Conservation (phyloP, 2,797 vertebrate species). For the Tamandua tetradactyla region DNA sequence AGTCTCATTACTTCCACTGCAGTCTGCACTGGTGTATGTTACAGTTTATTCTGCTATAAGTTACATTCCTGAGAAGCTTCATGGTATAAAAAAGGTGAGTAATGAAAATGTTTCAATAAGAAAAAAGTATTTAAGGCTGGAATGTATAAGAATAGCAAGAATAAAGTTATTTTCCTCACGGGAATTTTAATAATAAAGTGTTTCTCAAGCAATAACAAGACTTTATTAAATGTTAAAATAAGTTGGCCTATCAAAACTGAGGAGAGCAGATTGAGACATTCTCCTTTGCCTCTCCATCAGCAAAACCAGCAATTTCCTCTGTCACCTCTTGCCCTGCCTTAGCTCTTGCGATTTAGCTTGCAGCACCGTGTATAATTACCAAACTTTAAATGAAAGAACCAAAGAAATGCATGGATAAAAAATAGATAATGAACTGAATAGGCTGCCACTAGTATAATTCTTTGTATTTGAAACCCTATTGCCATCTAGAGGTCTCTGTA, state of each 20-base stretch:
- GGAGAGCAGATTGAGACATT: background rate
- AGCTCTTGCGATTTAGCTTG: background rate
- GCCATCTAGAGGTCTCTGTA: background rate
- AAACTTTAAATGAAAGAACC: background rate
- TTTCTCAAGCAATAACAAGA: background rate
- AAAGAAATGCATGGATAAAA: no score
- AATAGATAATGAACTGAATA: background rate
- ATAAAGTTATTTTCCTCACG: background rate
- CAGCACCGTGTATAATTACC: background rate
- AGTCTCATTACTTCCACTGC: background rate
- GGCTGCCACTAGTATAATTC: background rate
- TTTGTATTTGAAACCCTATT: background rate
- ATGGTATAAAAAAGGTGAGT: background rate
- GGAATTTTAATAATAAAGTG: constrained; percentile 9
- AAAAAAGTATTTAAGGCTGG: background rate
- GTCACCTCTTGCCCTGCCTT: background rate
- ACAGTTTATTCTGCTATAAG: background rate
- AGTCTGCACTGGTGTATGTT: background rate
- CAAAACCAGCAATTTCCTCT: background rate
- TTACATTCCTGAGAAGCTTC: background rate
- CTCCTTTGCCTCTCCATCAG: background rate
- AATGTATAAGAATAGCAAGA: background rate
- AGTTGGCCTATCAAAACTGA: background rate
- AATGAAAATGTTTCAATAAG: background rate
- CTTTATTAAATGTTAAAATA: background rate